Percentiles rank a stretch among this genome's conserved stretches.
phyloP scores from a whole-genome alignment of 2,797 vertebrate genomes.

The Hybognathus amarus region DNA sequence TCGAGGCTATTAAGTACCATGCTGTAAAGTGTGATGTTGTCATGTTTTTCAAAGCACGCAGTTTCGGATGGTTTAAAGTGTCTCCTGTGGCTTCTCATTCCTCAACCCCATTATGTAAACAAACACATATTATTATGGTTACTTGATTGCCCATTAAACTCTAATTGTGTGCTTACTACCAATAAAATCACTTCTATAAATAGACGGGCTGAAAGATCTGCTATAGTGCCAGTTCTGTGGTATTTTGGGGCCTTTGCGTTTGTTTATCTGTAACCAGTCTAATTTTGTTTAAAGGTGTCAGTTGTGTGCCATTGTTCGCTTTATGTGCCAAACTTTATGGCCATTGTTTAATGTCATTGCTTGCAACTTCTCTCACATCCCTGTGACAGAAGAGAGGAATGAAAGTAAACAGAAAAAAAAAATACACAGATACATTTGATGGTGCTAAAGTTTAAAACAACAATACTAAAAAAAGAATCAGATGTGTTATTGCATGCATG shows the following conservation, averaged over 20 bases:
- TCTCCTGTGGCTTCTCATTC: slow-evolving; percentile 43
- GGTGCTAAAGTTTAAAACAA: background rate
- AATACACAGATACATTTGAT: background rate
- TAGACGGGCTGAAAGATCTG: slow-evolving; percentile 41
- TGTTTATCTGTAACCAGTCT: slow-evolving; percentile 30
- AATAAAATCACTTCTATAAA: slow-evolving; percentile 49
- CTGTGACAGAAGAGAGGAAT: background rate
- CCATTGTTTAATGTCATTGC: background rate
- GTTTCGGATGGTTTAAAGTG: slow-evolving; percentile 41
- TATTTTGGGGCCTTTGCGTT: slow-evolving; percentile 15
- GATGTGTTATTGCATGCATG: background rate
- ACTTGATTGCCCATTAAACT: slow-evolving; percentile 51
- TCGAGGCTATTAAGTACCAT: background rate
- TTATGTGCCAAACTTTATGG: slow-evolving; percentile 32
- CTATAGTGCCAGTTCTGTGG: slow-evolving; percentile 24
- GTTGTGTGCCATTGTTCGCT: slow-evolving; percentile 5
- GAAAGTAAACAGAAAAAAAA: background rate
- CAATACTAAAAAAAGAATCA: background rate
- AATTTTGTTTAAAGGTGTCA: slow-evolving; percentile 24
- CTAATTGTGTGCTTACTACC: slow-evolving; percentile 37
- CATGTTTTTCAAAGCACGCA: slow-evolving; percentile 25
- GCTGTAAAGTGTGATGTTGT: slow-evolving; percentile 1
- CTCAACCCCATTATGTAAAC: slow-evolving; percentile 48
- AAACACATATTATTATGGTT: slow-evolving; percentile 50
- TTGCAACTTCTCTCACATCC: background rate